phyloP scores from a whole-genome alignment of 2,797 vertebrate species.

The Rhinichthys osculus region DNA sequence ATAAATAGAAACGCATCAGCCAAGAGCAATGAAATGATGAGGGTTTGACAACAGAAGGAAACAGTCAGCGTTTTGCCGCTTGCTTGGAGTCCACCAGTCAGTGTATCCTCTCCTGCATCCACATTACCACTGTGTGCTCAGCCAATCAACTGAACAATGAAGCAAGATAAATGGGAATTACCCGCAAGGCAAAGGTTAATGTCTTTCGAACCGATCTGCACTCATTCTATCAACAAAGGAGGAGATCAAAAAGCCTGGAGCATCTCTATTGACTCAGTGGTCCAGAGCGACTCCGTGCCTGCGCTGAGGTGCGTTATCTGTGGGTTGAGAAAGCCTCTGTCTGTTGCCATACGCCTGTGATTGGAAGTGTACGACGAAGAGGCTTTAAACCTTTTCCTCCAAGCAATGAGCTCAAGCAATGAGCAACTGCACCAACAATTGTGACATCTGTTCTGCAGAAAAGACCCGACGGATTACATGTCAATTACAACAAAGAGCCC shows the following conservation, averaged over 20 bases:
- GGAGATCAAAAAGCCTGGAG: constrained; percentile 66
- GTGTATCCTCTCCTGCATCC: constrained; percentile 43
- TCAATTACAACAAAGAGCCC: constrained; percentile 52
- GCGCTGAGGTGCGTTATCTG: constrained; percentile 36
- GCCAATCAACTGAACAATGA: constrained; percentile 67
- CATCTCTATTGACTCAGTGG: constrained; percentile 65
- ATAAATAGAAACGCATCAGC: constrained; percentile 64
- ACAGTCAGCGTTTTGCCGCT: constrained; percentile 47
- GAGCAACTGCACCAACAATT: constrained; percentile 38
- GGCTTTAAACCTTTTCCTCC: constrained; percentile 32
- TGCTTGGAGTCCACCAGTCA: not conserved
- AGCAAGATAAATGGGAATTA: constrained; percentile 69
- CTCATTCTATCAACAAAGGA: constrained; percentile 69
- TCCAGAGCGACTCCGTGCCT: constrained; percentile 11
- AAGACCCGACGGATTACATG: constrained; percentile 50
- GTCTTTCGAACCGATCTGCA: constrained; percentile 63
- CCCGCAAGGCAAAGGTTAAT: constrained; percentile 72
- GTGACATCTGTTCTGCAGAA: constrained; percentile 42
- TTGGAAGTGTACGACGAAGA: not conserved
- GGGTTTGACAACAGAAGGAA: constrained; percentile 66
- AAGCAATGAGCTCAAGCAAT: constrained; percentile 37
- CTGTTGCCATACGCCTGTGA: not conserved
- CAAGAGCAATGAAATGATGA: constrained; percentile 68
- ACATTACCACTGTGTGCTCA: constrained; percentile 56
- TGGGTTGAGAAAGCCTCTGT: constrained; percentile 14